A percentile compares a stretch with the other conserved stretches of the same genome.
phyloP scores from a whole-genome alignment of 2,797 vertebrate genomes.

The Bufotes viridis region DNA sequence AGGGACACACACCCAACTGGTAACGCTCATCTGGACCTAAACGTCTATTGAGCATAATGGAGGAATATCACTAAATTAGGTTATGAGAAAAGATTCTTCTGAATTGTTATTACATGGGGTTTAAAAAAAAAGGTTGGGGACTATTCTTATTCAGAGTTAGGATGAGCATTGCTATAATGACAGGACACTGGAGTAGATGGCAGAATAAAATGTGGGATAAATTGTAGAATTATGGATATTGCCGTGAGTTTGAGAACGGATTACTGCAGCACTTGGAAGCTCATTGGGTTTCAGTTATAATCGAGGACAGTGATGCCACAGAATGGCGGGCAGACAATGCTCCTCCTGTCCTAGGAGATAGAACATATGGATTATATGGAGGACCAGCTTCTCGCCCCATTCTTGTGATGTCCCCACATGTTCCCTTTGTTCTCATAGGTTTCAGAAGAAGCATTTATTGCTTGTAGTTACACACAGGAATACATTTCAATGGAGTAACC shows the following conservation, averaged over 20 bases:
- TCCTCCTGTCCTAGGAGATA: conserved; percentile 10
- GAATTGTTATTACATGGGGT: too few species aligned
- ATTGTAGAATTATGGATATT: neutral
- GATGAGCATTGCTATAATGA: neutral
- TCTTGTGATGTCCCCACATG: conserved; percentile 22
- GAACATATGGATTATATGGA: conserved; percentile 19
- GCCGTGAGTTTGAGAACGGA: too few species aligned
- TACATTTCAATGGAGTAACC: neutral
- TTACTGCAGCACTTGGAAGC: neutral
- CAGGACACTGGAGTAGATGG: neutral
- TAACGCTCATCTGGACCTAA: too few species aligned
- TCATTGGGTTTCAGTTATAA: neutral
- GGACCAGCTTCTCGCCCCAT: neutral
- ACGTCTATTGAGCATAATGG: too few species aligned
- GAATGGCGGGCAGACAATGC: conserved; percentile 19
- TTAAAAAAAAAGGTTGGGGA: too few species aligned
- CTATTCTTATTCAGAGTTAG: too few species aligned
- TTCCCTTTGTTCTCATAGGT: conserved; percentile 29
- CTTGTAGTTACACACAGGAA: neutral
- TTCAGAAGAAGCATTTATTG: neutral
- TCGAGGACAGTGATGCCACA: neutral
- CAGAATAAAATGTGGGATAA: neutral
- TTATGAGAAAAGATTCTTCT: too few species aligned
- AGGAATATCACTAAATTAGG: too few species aligned
- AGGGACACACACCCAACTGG: too few species aligned